phyloP scores from a whole-genome alignment of 2,797 vertebrate species.

The Astyanax mexicanus region DNA sequence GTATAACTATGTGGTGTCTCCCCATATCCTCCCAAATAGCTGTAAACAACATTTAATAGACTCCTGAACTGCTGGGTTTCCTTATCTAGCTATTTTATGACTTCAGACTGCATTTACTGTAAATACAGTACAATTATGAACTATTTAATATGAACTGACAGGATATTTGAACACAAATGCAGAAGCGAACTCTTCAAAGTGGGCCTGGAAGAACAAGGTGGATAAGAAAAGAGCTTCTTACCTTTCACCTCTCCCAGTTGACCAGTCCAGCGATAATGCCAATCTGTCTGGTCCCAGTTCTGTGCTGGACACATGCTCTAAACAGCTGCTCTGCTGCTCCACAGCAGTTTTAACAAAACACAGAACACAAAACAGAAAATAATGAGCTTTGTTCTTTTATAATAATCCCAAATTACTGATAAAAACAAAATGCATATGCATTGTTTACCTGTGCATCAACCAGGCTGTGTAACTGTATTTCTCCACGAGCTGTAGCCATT shows the following conservation, averaged over 20 bases:
- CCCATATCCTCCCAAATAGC: no score
- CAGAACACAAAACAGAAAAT: neutral
- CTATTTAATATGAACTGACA: no score
- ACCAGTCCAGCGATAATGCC: conserved; percentile 94
- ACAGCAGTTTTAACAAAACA: conserved; percentile 65
- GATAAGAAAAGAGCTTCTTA: no score
- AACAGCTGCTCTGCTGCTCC: conserved; percentile 81
- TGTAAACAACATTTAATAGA: no score
- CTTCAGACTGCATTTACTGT: no score
- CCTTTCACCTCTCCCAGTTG: conserved; percentile 85
- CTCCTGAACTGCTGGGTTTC: no score
- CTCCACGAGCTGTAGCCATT: conserved; percentile 85
- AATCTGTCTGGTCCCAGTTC: conserved; percentile 81
- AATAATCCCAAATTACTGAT: neutral
- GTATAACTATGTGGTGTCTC: no score
- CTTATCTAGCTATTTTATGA: no score
- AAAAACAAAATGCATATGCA: neutral
- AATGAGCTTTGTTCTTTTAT: neutral
- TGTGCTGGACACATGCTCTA: conserved; percentile 76
- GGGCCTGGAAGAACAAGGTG: no score
- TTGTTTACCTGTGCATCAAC: conserved; percentile 79
- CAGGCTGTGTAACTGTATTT: conserved; percentile 83
- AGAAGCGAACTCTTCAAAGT: no score
- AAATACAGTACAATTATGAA: no score
- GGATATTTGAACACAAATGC: no score